Evolutionary conservation across 2,797 vertebrate genomes (phyloP).

Genomic region (Enteromius fasciolatus): DNA sequence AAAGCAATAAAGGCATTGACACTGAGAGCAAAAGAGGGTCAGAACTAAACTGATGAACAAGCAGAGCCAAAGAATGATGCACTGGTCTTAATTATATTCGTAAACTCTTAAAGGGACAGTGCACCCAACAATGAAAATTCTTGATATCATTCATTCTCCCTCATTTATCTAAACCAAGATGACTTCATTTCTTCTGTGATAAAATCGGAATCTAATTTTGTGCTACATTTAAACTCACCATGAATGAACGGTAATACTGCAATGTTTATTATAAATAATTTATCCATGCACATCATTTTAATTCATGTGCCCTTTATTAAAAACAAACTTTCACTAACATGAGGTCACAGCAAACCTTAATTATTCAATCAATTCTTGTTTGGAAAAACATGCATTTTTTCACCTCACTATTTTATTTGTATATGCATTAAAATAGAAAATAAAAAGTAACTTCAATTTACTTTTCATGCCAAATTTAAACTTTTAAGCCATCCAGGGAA

Average conservation of each 20-base stretch:
- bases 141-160: background rate
- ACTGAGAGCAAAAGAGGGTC: slow-evolving; percentile 49
- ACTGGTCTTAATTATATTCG: slow-evolving; percentile 3
- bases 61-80: slow-evolving; percentile 47
- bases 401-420: background rate
- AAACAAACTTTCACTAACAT: background rate
- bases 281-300: background rate
- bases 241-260: background rate
- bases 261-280: background rate
- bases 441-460: background rate
- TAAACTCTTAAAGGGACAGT: slow-evolving; percentile 21
- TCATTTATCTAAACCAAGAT: background rate
- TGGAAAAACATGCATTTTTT: background rate
- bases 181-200: background rate
- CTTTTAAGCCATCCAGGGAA: background rate
- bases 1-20: slow-evolving; percentile 33
- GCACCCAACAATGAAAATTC: slow-evolving; percentile 1
- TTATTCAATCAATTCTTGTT: background rate
- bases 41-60: slow-evolving; percentile 50
- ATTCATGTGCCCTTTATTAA: background rate
- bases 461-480: background rate
- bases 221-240: background rate
- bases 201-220: background rate
- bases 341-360: background rate
- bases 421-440: background rate